These are phyloP conservation scores for Pediacus dermestoides DNA, from an alignment of 2,888 invertebrate species.

Conservation along the genomic window DNA sequence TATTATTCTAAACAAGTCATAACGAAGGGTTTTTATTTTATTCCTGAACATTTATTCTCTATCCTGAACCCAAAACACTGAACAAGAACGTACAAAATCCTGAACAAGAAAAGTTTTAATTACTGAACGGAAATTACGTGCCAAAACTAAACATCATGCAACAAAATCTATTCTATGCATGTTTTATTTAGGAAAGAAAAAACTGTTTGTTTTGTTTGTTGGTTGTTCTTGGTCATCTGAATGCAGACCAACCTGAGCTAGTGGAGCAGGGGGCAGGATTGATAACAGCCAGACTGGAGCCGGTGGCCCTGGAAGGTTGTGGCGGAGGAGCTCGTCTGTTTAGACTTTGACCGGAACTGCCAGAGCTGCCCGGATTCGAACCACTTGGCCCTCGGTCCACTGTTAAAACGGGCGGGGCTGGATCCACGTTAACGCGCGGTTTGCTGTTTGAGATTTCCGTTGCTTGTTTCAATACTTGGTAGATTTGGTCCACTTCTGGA, in stretches of 20 bases:
- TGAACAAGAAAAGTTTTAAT: no score
- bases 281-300: conserved; percentile 57
- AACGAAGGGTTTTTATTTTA: no score
- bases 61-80: no score
- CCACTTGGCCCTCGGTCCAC: conserved; percentile 39
- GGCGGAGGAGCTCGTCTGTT: conserved; percentile 48
- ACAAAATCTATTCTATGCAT: no score
- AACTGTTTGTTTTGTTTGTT: neutral
- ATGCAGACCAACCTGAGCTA: conserved; percentile 64
- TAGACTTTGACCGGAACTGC: conserved; percentile 55
- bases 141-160: no score
- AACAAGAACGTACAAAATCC: no score
- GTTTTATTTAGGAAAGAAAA: no score
- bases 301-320: conserved; percentile 48
- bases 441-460: conserved; percentile 73
- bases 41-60: no score
- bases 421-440: conserved; percentile 43
- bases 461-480: conserved; percentile 92
- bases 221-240: neutral
- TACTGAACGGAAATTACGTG: no score
- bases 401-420: conserved; percentile 48
- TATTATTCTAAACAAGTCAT: no score
- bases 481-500: conserved; percentile 82
- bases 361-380: conserved; percentile 47
- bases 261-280: conserved; percentile 64